These are phyloP conservation scores for Epinotia demarniana DNA, from an alignment of 2,888 invertebrate genomes.

Conservation along the genomic window DNA sequence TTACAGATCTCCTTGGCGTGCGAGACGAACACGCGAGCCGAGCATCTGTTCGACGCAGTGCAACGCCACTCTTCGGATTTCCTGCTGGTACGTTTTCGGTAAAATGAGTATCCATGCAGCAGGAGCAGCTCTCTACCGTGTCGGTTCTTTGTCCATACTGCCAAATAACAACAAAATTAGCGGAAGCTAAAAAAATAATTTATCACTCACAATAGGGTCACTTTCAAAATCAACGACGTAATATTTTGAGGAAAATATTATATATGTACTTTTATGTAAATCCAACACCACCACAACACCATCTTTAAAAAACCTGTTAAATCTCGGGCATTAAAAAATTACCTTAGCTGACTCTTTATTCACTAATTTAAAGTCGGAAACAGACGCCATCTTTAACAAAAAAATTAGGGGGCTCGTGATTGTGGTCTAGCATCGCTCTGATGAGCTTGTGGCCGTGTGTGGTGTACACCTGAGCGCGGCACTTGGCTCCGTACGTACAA, in stretches of 20 bases:
- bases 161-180: background rate
- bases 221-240: too few relatives aligned
- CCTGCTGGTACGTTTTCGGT: background rate
- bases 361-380: background rate
- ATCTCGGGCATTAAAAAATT: background rate
- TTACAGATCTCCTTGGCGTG: conserved; percentile 1
- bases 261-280: background rate
- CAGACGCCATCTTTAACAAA: conserved; percentile 33
- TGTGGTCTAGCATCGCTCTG: conserved; percentile 9
- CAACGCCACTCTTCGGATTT: background rate
- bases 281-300: background rate
- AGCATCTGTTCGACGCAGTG: background rate
- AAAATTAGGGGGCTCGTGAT: conserved; percentile 26
- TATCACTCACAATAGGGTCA: background rate
- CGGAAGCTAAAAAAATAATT: background rate
- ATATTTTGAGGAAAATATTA: background rate
- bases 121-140: background rate
- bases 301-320: background rate
- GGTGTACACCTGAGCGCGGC: conserved; percentile 20
- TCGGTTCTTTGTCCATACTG: background rate
- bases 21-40: background rate
- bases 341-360: background rate
- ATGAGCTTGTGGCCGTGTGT: conserved; percentile 14
- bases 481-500: conserved; percentile 51
- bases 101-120: background rate